phyloP scores from a whole-genome alignment of 2,888 invertebrate genomes.

The Catocala nupta region DNA sequence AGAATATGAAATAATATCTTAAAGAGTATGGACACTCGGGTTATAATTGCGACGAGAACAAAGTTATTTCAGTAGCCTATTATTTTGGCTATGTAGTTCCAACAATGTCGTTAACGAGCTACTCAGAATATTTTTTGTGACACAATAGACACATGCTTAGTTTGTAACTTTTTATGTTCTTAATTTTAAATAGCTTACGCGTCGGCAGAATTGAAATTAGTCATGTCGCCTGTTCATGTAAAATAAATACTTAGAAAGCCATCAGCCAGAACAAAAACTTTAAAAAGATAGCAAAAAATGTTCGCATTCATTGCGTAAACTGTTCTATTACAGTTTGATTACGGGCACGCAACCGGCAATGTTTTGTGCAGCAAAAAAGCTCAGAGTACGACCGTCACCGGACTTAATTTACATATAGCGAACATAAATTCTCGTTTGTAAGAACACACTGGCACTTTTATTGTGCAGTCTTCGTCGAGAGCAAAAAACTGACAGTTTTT shows the following conservation, averaged over 20 bases:
- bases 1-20: too few species aligned
- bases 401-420: constrained; percentile 81
- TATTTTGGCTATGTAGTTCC: too few species aligned
- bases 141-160: too few species aligned
- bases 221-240: constrained; percentile 16
- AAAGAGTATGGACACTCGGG: too few species aligned
- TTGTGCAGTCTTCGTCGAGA: constrained; percentile 78
- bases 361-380: constrained; percentile 64
- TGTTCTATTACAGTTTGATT: constrained; percentile 60
- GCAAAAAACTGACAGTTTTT: constrained; percentile 76
- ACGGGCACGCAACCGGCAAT: constrained; percentile 58
- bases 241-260: constrained; percentile 46
- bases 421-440: constrained; percentile 87
- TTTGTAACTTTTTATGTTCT: neutral
- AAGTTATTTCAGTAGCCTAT: too few species aligned
- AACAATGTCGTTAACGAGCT: too few species aligned
- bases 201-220: constrained; percentile 17
- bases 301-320: constrained; percentile 61
- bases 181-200: constrained; percentile 5
- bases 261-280: constrained; percentile 26
- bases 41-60: too few species aligned
- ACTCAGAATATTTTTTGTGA: too few species aligned
- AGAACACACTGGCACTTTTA: constrained; percentile 86
- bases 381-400: constrained; percentile 67
- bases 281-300: constrained; percentile 40